Evolutionary conservation across 2,797 vertebrate genomes (phyloP), one percentile per base, ranked within the genome.

Genomic region (Acipenser oxyrinchus): DNA sequence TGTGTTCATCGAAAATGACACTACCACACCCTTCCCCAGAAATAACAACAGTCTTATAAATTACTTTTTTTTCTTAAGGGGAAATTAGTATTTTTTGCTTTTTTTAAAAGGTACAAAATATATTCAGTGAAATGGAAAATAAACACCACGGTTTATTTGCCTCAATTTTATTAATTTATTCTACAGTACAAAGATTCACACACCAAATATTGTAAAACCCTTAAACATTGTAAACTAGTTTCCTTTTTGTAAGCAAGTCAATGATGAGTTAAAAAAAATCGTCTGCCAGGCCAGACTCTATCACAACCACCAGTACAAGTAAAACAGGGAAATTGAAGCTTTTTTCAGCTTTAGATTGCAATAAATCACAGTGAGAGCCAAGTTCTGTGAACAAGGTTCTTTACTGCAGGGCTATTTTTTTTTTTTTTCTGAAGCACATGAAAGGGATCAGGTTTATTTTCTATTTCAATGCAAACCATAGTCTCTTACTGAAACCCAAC

Each of bases 181-280:
- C 88, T 92, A 94, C 88, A 88, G 88, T 91, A 96, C 91, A 96
- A 93, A 92, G 90, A 90, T 89, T 86, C 87, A 92, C 90, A 94
- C 90, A 88, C 82, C 85, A 81, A 88, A 88, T 84, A 85, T 90
- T 83, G 80, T 82, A 82, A 86, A 87, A 82, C 82, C 77, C 79
- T 85, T 85, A 82, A 78, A 84, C 82, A 84, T 90, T 90, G 89
- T 95, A 94, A 94, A 95, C 93, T 92, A 37, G 37, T 37, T 37
- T 37, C 3, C 37, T 4, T 37, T 37, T 37, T 37, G 37, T 62
- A 18, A 37, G 48, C 48, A 48, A 62, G 55, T 58, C 55, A 58
- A 9, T 62, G 60, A 10, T 62, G 60, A 48, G 9, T 62, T 62
- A 62, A 37, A 62, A 62, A 58, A 37, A 37, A 37, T 37, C 3